Conservation (phyloP, 1,140 invertebrate genomes). For the Riptortus pedestris region DNA sequence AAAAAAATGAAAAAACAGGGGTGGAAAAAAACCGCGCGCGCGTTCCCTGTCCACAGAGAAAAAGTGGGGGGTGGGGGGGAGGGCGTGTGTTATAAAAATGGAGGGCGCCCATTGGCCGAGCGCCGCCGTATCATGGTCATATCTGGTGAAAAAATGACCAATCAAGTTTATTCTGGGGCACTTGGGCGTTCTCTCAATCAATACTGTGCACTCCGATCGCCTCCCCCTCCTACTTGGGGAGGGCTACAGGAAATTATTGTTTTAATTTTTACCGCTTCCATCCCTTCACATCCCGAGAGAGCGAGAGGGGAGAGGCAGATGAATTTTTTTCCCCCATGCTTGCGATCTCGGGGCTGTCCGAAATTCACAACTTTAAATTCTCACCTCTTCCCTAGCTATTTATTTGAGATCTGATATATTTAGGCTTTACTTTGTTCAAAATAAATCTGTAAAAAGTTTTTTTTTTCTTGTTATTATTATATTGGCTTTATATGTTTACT, state of each 20-base stretch:
- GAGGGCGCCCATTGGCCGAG: slow-evolving; percentile 9
- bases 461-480: no score
- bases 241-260: slow-evolving; percentile 16
- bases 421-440: no score
- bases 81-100: slow-evolving; percentile 9
- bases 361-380: slow-evolving; percentile 3
- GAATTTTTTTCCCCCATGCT: background rate
- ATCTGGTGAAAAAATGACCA: slow-evolving; percentile 24
- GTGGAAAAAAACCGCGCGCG: background rate
- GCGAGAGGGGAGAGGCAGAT: background rate
- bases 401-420: no score
- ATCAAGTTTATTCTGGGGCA: slow-evolving; percentile 20
- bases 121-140: slow-evolving; percentile 14
- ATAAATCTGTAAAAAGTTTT: no score
- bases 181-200: slow-evolving; percentile 18
- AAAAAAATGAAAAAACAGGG: background rate
- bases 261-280: slow-evolving; percentile 21
- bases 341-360: background rate
- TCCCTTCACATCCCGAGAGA: background rate
- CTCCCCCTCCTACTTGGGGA: background rate
- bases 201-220: slow-evolving; percentile 1
- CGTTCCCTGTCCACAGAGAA: background rate
- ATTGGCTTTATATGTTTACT: no score
- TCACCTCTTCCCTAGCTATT: slow-evolving; percentile 1
- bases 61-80: slow-evolving; percentile 1